phyloP scores from a whole-genome alignment of 2,113 vertebrate species.

The Condylura cristata region DNA sequence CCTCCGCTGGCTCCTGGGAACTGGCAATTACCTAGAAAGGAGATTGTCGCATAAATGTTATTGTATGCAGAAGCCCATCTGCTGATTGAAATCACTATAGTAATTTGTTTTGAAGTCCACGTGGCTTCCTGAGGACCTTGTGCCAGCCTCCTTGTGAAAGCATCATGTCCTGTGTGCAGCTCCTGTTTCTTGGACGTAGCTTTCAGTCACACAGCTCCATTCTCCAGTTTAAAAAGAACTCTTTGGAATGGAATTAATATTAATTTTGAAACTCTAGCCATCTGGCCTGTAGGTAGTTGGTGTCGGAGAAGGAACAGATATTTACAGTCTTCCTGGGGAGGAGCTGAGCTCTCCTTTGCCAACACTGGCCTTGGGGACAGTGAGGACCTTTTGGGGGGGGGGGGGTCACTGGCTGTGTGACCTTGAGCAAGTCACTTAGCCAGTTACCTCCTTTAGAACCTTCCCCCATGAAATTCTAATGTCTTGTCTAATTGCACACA shows the following conservation, averaged over 20 bases:
- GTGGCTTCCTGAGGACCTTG: slow-evolving; percentile 28
- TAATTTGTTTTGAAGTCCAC: slow-evolving; percentile 58
- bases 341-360: not conserved
- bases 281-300: slow-evolving; percentile 67
- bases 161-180: not conserved
- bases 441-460: not conserved
- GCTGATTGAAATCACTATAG: slow-evolving; percentile 44
- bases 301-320: slow-evolving; percentile 41
- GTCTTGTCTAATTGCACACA: not conserved
- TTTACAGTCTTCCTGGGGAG: slow-evolving; percentile 34
- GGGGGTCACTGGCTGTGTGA: not conserved
- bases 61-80: slow-evolving; percentile 36
- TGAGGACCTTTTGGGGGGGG: no score
- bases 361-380: not conserved
- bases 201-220: not conserved
- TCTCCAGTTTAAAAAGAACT: slow-evolving; percentile 61
- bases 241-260: slow-evolving; percentile 53
- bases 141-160: slow-evolving; percentile 11
- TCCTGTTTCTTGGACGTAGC: slow-evolving; percentile 47
- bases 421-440: slow-evolving; percentile 19
- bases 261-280: slow-evolving; percentile 70
- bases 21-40: slow-evolving; percentile 17
- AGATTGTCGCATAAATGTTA: slow-evolving; percentile 52
- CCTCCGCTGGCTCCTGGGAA: slow-evolving; percentile 14
- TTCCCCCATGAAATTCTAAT: not conserved